Evolutionary conservation across 2,797 vertebrate genomes (phyloP).

Genomic region (Parauchenoglanis ngamensis): DNA sequence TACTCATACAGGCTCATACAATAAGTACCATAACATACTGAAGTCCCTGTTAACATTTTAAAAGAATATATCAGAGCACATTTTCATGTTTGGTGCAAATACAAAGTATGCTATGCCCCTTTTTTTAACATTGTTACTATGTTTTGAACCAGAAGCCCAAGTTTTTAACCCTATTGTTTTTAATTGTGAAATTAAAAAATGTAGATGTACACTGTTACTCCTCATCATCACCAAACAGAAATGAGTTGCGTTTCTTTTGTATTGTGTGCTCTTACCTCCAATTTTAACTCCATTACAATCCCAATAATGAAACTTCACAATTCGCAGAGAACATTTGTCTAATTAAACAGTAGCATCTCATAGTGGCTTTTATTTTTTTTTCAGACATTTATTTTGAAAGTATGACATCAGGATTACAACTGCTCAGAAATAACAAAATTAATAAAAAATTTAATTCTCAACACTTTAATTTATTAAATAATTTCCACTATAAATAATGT

Average conservation of each 20-base stretch:
- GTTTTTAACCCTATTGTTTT: too few species aligned
- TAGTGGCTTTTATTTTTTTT: background rate
- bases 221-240: background rate
- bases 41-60: background rate
- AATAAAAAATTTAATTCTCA: background rate
- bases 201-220: background rate
- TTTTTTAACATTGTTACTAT: too few species aligned
- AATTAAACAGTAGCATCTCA: background rate
- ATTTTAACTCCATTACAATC: background rate
- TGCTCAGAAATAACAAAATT: background rate
- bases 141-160: too few species aligned
- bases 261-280: background rate
- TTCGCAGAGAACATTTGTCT: too few species aligned
- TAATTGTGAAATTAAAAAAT: background rate
- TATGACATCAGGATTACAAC: background rate
- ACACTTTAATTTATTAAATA: constrained; percentile 1
- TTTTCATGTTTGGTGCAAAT: too few species aligned
- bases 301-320: background rate
- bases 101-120: too few species aligned
- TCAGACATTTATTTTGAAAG: background rate
- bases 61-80: background rate
- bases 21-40: background rate
- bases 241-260: background rate
- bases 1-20: background rate
- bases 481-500: background rate